Percentiles rank a stretch among this genome's conserved stretches.
Evolutionary conservation across 2,797 vertebrate genomes (phyloP).

Genomic region (Pyrocephalus nanus): DNA sequence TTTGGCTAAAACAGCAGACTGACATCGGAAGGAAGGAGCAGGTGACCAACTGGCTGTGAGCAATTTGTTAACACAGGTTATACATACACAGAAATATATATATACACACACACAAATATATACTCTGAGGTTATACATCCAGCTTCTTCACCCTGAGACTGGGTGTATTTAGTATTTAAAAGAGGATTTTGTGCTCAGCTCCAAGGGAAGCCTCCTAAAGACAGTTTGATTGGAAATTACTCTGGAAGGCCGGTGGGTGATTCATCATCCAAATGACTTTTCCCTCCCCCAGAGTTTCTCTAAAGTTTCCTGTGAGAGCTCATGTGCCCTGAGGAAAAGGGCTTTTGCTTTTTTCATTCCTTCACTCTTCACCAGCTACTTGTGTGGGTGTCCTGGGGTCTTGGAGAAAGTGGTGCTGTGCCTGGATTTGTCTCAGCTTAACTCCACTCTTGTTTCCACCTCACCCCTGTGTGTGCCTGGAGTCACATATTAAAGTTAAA

Average conservation of each 20-base stretch:
- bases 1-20: neutral
- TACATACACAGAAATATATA: accelerated
- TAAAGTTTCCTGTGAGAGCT: conserved; percentile 51
- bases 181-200: neutral
- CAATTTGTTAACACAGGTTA: neutral
- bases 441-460: neutral
- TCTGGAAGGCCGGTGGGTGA: neutral
- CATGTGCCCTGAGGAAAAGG: conserved; percentile 41
- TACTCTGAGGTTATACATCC: neutral
- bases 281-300: conserved; percentile 50
- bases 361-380: conserved; percentile 16
- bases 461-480: neutral
- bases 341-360: conserved; percentile 38
- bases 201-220: neutral
- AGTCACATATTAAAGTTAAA: neutral
- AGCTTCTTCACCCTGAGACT: neutral
- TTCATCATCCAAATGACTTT: conserved; percentile 40
- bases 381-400: conserved; percentile 32
- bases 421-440: neutral
- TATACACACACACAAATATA: no score
- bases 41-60: neutral
- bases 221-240: conserved; percentile 12
- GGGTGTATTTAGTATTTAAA: conserved; percentile 9
- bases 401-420: conserved; percentile 18
- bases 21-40: neutral